Conservation (phyloP, 2,797 vertebrate genomes). For the Syngnathus acus region DNA sequence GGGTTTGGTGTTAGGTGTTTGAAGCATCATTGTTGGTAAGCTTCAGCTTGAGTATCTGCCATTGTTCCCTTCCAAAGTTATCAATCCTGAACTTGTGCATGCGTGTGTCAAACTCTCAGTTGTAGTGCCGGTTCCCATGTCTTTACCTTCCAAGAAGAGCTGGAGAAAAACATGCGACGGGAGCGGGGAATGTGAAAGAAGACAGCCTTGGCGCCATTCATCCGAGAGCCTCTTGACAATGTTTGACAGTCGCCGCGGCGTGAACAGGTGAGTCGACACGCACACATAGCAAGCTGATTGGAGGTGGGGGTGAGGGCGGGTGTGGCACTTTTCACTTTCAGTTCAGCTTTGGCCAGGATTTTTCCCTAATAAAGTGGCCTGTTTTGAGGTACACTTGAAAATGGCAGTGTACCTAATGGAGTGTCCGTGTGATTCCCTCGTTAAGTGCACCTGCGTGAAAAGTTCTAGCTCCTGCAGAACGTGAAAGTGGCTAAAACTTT, state of each 20-base stretch:
- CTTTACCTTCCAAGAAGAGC: slow-evolving; percentile 70
- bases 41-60: no score
- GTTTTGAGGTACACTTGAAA: no score
- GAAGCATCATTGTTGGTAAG: background rate
- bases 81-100: slow-evolving; percentile 23
- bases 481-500: no score
- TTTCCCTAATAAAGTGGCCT: no score
- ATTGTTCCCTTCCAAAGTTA: background rate
- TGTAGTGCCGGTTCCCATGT: slow-evolving; percentile 68
- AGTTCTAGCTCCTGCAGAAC: no score
- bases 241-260: slow-evolving; percentile 76
- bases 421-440: no score
- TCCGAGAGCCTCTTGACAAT: slow-evolving; percentile 75
- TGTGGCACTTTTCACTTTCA: no score
- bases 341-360: no score
- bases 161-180: slow-evolving; percentile 65
- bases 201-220: slow-evolving; percentile 70
- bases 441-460: no score
- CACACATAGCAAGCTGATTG: slow-evolving; percentile 25
- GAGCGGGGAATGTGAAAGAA: slow-evolving; percentile 49
- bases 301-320: no score
- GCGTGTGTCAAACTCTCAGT: slow-evolving; percentile 54
- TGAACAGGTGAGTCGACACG: slow-evolving; percentile 75
- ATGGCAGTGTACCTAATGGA: no score
- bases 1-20: no score